Evolutionary conservation across 2,113 vertebrate species (phyloP).

Genomic region (Onychostruthus taczanowskii): DNA sequence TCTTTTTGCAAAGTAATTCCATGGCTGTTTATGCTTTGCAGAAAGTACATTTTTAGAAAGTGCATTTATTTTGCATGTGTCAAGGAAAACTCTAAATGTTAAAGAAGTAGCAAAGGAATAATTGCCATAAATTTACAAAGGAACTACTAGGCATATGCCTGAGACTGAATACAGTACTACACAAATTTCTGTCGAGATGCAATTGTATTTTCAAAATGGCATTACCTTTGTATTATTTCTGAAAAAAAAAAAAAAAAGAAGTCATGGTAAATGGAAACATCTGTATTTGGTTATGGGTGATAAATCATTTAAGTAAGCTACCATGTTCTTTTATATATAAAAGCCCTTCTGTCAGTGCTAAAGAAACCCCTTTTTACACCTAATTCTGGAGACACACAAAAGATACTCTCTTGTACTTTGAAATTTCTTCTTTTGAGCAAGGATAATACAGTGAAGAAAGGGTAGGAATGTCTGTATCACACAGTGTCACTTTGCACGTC

Average conservation of each 20-base stretch:
- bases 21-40: conserved; percentile 43
- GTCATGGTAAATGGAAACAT: neutral
- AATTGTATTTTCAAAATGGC: neutral
- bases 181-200: neutral
- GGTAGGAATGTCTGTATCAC: neutral
- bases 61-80: conserved; percentile 47
- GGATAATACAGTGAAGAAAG: neutral
- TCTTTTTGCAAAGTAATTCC: conserved; percentile 40
- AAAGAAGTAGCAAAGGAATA: conserved; percentile 40
- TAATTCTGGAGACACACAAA: neutral
- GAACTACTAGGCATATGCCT: neutral
- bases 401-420: neutral
- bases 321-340: neutral
- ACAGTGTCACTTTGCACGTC: neutral
- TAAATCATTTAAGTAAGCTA: neutral
- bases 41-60: neutral
- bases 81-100: conserved; percentile 11
- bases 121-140: conserved; percentile 27
- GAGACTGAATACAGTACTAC: neutral
- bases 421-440: neutral
- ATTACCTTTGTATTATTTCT: neutral
- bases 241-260: neutral
- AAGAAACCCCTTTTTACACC: neutral
- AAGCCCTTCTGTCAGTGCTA: neutral
- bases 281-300: neutral